Evolutionary conservation across 2,113 vertebrate species (phyloP).

Genomic region (Dicaeum eximium): DNA sequence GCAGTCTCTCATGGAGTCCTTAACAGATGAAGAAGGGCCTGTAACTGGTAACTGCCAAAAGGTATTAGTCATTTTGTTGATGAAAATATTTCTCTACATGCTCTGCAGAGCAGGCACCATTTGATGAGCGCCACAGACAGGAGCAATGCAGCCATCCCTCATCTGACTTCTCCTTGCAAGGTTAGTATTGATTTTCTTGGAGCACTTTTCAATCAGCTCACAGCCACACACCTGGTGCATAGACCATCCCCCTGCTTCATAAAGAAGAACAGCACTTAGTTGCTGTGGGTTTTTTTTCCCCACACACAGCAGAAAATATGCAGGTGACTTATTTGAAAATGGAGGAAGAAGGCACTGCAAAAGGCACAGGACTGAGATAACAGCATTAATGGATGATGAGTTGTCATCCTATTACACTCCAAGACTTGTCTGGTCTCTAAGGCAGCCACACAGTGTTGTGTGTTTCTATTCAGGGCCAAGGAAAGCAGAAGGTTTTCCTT

Average conservation of each 20-base stretch:
- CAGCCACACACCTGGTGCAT: neutral
- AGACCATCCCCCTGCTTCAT: neutral
- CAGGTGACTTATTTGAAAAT: neutral
- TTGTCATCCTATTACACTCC: neutral
- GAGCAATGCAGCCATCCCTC: neutral
- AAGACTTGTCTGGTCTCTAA: neutral
- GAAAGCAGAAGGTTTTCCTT: neutral
- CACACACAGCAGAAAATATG: neutral
- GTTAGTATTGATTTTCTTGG: constrained; percentile 14
- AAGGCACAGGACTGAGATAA: neutral
- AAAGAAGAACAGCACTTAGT: neutral
- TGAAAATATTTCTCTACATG: neutral
- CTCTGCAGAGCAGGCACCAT: neutral
- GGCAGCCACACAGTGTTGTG: neutral
- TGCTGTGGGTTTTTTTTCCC: neutral
- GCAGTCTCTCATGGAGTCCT: neutral
- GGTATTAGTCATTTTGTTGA: neutral
- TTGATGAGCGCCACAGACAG: constrained; percentile 1
- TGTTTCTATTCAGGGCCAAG: neutral
- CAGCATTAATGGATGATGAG: neutral
- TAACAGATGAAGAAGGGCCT: neutral
- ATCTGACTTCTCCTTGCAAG: constrained; percentile 4
- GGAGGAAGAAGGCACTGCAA: neutral
- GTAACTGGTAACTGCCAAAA: neutral
- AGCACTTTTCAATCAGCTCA: neutral